Evolutionary conservation across 2,113 vertebrate species (phyloP), one percentile per base, ranked within the genome.

Genomic region (Microcebus lehilahytsara): DNA sequence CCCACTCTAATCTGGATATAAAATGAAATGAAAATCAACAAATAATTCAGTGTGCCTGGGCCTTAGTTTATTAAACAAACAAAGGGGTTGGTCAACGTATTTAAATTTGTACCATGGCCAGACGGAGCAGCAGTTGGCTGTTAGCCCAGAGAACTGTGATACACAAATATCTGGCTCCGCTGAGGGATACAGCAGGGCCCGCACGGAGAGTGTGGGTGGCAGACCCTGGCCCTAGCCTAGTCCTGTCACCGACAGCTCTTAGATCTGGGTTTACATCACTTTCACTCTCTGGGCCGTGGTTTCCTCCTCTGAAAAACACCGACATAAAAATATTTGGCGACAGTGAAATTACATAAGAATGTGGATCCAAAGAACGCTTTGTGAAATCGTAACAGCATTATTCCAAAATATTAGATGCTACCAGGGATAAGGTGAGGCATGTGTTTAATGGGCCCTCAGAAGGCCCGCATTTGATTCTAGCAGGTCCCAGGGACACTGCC

Each of bases 21-120:
- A 94, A 78, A 85, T 62, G 32, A 94, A 96, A 69, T 67, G 40
- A 78, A 94, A 96, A 72, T 74, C 34, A 85, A 94, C 32, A 87
- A 90, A 40, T 64, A 91, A 86, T 40, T 64, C 49, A 92, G 30
- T 75, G 51, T 72, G 14, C 27, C 60, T 32, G 42, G 72, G 40
- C 32, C 60, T 97, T 69, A 40, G 46, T 72, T 88, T 97, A 95
- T 87, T n/a, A 71, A 85, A 72, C 85, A 77, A 80, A 89, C 51
- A 87, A 94, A 89, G 62, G 66, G 83, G 80, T 74, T 32, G 64
- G 89, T 75, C 37, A 71, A 60, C 4, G 79, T 78, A 91, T 49
- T 40, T 91, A 40, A 84, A 77, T 80, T 66, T 96, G 95, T 49
- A 42, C 74, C 83, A 46, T 4, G 32, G 60, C 49, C 77, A 93